These are phyloP conservation scores for Vicugna pacos DNA, from an alignment of 2,113 vertebrate species.

Conservation along the genomic window DNA sequence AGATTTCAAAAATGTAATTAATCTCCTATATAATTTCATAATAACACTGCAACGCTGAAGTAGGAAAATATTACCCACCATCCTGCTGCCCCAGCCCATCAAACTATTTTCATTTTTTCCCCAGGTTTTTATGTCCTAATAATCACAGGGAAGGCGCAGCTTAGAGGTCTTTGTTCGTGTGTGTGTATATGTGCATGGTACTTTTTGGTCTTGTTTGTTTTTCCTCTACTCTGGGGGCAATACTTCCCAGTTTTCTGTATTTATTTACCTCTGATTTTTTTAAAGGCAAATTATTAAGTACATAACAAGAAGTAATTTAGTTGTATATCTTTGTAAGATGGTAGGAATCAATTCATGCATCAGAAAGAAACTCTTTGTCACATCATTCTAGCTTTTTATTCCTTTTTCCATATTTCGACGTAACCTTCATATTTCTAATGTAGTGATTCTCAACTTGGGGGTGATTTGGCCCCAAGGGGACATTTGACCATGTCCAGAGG, in stretches of 20 bases:
- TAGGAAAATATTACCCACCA: slow-evolving; percentile 21
- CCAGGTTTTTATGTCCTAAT: slow-evolving; percentile 13
- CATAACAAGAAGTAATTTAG: slow-evolving; percentile 13
- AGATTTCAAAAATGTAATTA: slow-evolving; percentile 64
- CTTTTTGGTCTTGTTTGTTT: not conserved
- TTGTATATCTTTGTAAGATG: slow-evolving; percentile 9
- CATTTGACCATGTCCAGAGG: not conserved
- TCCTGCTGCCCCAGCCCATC: not conserved
- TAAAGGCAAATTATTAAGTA: not conserved
- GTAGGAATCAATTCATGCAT: slow-evolving; percentile 13
- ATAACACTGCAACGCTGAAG: not conserved
- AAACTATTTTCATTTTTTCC: not conserved
- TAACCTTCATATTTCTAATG: not conserved
- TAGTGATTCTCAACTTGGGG: not conserved
- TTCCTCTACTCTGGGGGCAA: not conserved
- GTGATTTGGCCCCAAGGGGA: not conserved
- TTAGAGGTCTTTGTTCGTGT: not conserved
- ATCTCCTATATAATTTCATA: slow-evolving; percentile 29
- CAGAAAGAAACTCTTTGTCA: slow-evolving; percentile 44
- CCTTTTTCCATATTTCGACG: not conserved
- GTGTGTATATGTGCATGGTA: not conserved
- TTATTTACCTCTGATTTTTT: not conserved
- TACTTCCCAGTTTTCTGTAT: slow-evolving; percentile 12
- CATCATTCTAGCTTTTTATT: slow-evolving; percentile 1
- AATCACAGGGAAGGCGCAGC: not conserved